Conservation (phyloP, 2,888 invertebrate species). For the Lasioglossum malachurum region DNA sequence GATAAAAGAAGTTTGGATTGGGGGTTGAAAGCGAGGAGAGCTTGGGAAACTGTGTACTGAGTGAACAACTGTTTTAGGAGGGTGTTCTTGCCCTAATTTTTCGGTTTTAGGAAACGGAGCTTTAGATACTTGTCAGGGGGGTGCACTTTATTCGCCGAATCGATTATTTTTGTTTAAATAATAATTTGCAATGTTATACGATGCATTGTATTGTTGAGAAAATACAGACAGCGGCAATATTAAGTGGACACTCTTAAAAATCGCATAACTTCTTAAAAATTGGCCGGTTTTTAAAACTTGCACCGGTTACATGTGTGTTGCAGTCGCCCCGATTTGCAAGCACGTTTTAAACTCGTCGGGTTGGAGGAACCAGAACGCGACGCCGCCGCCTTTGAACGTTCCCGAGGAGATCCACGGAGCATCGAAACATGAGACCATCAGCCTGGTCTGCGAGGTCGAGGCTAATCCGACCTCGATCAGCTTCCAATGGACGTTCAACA, state of each 20-base stretch:
- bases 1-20: not conserved
- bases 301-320: conserved; percentile 13
- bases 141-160: too few species aligned
- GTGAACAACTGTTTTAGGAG: not conserved
- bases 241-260: too few species aligned
- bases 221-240: too few species aligned
- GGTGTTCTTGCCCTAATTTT: not conserved
- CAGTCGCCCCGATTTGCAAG: conserved; percentile 82
- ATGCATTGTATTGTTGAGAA: too few species aligned
- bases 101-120: not conserved
- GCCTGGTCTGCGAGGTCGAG: conserved; percentile 94
- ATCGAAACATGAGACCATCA: conserved; percentile 93
- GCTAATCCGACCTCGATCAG: conserved; percentile 93
- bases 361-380: conserved; percentile 72
- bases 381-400: conserved; percentile 85
- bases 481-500: conserved; percentile 97
- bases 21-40: not conserved
- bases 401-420: conserved; percentile 94
- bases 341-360: conserved; percentile 73
- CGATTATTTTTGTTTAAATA: too few species aligned
- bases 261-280: too few species aligned
- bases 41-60: not conserved
- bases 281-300: too few species aligned
- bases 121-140: too few species aligned
- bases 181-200: too few species aligned